Evolutionary conservation across 2,113 vertebrate species (phyloP), one percentile per base, ranked within the genome.

Genomic region (Podarcis cretensis): DNA sequence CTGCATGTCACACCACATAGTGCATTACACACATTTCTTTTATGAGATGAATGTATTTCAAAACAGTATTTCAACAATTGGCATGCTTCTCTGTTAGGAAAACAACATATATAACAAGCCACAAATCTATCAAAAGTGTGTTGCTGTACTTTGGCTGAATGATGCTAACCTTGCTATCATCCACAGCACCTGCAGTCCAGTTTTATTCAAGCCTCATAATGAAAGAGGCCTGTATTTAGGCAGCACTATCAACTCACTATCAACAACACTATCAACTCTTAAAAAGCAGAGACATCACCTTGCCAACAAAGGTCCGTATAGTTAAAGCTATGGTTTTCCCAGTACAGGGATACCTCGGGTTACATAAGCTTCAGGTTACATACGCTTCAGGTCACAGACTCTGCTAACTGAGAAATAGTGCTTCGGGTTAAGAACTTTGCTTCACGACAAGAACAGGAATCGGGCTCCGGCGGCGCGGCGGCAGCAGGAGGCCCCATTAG

Each of bases 21-120:
- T 43, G 89, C 68, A 87, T 85, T 87, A 81, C 20, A 63, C 89
- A 89, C 0, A 0, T 35, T 79, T 59, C 83, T 85, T 32, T 83
- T 90, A 37, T 92, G 71, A 37, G 16, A 83, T 20, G 66, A 35
- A 91, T 82, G n/a, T 3, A 91, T 79, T 92, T 93, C 65, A 87
- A 93, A 85, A 78, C 4, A n/a, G 27, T 43, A 85, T 57, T 85
- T 74, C 25, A 90, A 90, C 1, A 85, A 78, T 83, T 80, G 40
- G 30, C 40, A 80, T 87, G 32, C 74, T 85, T 37, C 83, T 89
- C 83, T 85, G 35, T 85, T 84, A 83, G 87, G 88, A 48, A 83
- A 90, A 65, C 0, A 0, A 6, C 63, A 90, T 69, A 91, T 5
- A 4, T 59, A 83, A 90, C 81, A 14, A 63, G 59, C 69, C 87